A percentile compares a stretch with the other conserved stretches of the same genome.
phyloP scores from a whole-genome alignment of 2,113 vertebrate genomes.

The Cyanoramphus novaezelandiae region DNA sequence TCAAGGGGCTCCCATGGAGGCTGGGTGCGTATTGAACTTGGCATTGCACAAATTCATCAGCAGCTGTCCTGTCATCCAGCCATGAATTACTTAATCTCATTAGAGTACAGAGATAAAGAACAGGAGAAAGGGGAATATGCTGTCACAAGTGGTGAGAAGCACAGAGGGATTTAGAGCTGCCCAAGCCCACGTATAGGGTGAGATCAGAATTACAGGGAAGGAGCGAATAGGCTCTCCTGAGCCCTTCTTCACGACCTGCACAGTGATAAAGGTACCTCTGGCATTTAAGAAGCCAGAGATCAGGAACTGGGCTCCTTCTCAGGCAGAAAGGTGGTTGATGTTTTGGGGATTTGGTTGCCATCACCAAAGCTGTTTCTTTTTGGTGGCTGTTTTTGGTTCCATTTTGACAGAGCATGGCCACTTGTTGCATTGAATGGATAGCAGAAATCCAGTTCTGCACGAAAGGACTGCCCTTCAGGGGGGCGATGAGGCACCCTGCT shows the following conservation, averaged over 20 bases:
- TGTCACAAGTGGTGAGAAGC: not conserved
- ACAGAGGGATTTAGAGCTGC: not conserved
- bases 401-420: not conserved
- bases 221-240: not conserved
- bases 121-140: not conserved
- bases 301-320: not conserved
- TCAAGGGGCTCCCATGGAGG: not conserved
- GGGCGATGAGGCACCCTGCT: not conserved
- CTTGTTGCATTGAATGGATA: not conserved
- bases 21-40: not conserved
- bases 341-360: not conserved
- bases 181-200: not conserved
- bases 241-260: not conserved
- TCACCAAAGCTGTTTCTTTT: not conserved
- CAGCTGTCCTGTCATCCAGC: not conserved
- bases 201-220: not conserved
- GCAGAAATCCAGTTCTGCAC: not conserved
- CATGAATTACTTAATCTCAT: not conserved
- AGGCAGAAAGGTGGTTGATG: not conserved
- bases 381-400: not conserved
- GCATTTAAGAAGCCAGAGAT: not conserved
- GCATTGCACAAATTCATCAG: not conserved
- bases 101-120: not conserved
- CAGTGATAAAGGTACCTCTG: not conserved
- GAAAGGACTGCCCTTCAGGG: not conserved